Evolutionary conservation across 2,797 vertebrate species (phyloP), one percentile per base, ranked within the genome.

Genomic region (Geotrypetes seraphini): DNA sequence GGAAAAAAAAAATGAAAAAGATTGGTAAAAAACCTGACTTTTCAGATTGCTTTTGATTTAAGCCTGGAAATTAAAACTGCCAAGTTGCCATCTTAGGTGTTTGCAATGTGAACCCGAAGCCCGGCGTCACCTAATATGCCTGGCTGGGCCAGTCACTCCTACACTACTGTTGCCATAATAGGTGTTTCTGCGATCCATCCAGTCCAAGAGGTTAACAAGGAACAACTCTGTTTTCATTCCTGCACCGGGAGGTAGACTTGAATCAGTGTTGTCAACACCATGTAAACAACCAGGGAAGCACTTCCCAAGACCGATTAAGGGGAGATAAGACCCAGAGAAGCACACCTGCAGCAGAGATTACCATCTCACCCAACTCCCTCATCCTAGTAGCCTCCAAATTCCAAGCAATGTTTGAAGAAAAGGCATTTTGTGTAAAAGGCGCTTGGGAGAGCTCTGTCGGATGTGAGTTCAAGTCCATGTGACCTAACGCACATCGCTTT

Each of bases 51-150:
- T 49, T 69, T 65, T n/a, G n/a, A n/a, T n/a, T n/a, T n/a, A n/a
- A 63, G 66, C 76, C 73, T 79, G 73, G 75, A 70, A 66, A 54
- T 63, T 66, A 68, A 66, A 71, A 74, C n/a, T n/a, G n/a, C n/a
- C n/a, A n/a, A n/a, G n/a, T n/a, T n/a, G n/a, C n/a, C n/a, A n/a
- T 12, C 22, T 10, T 10, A 5, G n/a, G 17, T 26, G 47, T 57
- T 23, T 57, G 8, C 19, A 21, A 7, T 34, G 12, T 1, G 18
- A 32, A 39, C 47, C 36, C 22, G 39, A 47, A 45, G 50, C 47
- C 6, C 46, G 24, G 19, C 31, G 39, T 26, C 35, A 42, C 30
- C 44, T 40, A 7, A 12, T 48, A 31, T 17, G 20, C 31, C 60
- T 57, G 44, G n/a, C 12, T 51, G 22, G 37, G 33, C 31, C 22